phyloP scores from a whole-genome alignment of 2,888 invertebrate species.

The Apotomis capreana region DNA sequence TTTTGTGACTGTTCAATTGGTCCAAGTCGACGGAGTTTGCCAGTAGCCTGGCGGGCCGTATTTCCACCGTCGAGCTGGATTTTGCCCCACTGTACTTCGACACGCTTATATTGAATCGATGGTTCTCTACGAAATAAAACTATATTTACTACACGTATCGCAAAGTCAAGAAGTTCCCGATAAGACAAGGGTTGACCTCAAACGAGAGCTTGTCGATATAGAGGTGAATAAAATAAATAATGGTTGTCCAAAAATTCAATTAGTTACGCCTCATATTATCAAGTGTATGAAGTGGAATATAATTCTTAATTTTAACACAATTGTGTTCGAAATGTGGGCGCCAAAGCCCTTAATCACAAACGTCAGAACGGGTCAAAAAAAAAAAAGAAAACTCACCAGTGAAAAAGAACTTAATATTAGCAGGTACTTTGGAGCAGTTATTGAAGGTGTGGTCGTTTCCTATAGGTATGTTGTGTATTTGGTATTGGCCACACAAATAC shows the following conservation, averaged over 20 bases:
- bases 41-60: constrained; percentile 80
- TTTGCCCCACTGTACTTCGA: constrained; percentile 87
- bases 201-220: neutral
- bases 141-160: neutral
- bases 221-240: too few relatives aligned
- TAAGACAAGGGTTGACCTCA: too few relatives aligned
- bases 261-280: too few relatives aligned
- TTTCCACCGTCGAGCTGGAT: constrained; percentile 82
- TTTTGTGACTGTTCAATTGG: constrained; percentile 66
- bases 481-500: constrained; percentile 86
- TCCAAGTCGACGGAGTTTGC: constrained; percentile 84
- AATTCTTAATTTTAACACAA: too few relatives aligned
- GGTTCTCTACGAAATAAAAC: constrained; percentile 75
- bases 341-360: too few relatives aligned
- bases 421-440: constrained; percentile 84
- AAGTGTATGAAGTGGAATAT: too few relatives aligned
- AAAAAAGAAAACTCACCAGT: constrained; percentile 79
- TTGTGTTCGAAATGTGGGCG: too few relatives aligned
- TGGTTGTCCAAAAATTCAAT: too few relatives aligned
- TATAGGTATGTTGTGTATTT: constrained; percentile 88
- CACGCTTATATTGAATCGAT: constrained; percentile 80
- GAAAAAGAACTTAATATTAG: constrained; percentile 83
- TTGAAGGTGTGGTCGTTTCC: constrained; percentile 85
- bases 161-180: too few relatives aligned
- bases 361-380: neutral